phyloP scores from a whole-genome alignment of 2,113 vertebrate species.

The Synchiropus splendidus region DNA sequence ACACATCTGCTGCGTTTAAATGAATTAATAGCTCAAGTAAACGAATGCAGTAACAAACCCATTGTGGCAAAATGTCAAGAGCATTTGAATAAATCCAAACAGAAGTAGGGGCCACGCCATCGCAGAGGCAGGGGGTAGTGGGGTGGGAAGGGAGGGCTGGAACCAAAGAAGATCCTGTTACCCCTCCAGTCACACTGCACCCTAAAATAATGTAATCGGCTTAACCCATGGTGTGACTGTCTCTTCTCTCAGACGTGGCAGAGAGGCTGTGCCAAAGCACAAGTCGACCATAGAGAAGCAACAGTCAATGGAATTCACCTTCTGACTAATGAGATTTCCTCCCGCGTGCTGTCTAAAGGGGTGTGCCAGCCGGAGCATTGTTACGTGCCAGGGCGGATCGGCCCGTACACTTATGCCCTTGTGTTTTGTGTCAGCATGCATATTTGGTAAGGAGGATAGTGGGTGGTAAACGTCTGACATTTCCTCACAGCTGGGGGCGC shows the following conservation, averaged over 20 bases:
- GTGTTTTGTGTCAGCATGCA: conserved; percentile 29
- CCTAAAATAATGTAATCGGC: conserved; percentile 49
- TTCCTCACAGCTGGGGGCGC: conserved; percentile 61
- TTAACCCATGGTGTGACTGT: conserved; percentile 51
- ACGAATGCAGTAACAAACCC: conserved; percentile 45
- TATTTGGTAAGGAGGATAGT: conserved; percentile 39
- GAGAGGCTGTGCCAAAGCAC: conserved; percentile 50
- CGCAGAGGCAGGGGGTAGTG: background rate
- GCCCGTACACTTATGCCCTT: conserved; percentile 16
- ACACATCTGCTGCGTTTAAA: conserved; percentile 54
- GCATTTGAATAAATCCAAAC: conserved; percentile 49
- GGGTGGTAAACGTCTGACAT: conserved; percentile 58
- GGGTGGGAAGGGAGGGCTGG: conserved; percentile 7
- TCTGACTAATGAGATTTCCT: conserved; percentile 54
- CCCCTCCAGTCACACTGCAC: conserved; percentile 31
- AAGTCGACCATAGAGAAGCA: conserved; percentile 43
- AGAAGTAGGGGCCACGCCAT: conserved; percentile 5
- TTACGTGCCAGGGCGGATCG: conserved; percentile 4
- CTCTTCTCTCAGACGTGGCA: conserved; percentile 34
- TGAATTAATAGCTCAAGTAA: conserved; percentile 46
- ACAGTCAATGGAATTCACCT: conserved; percentile 50
- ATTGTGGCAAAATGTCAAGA: conserved; percentile 42
- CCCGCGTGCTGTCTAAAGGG: conserved; percentile 21
- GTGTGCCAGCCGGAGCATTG: conserved; percentile 6
- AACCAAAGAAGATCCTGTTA: conserved; percentile 44